Conservation (phyloP, 2,888 invertebrate species). For the Spodoptera littoralis region DNA sequence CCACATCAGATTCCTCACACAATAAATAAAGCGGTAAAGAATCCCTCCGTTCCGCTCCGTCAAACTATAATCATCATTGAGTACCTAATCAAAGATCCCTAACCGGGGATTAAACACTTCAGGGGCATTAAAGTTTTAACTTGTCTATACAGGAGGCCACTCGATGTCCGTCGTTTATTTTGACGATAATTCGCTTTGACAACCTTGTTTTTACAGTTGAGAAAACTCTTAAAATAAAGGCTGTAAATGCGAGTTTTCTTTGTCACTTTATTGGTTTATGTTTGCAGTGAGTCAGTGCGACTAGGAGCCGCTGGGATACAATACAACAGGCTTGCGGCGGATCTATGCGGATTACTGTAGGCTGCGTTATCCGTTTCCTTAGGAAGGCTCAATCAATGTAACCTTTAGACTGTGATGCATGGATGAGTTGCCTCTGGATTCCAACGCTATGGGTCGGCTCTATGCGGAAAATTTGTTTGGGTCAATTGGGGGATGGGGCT, state of each 20-base stretch:
- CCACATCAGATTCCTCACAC: neutral
- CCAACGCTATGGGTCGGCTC: neutral
- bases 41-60: conserved; percentile 1
- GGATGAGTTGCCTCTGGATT: conserved; percentile 19
- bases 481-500: neutral
- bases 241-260: conserved; percentile 30
- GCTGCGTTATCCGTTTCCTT: conserved; percentile 60
- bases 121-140: conserved; percentile 65
- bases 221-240: conserved; percentile 8
- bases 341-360: conserved; percentile 65
- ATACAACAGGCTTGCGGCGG: conserved; percentile 64
- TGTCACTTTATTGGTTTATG: conserved; percentile 3
- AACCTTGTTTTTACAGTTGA: conserved; percentile 6
- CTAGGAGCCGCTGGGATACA: conserved; percentile 53
- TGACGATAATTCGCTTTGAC: conserved; percentile 41
- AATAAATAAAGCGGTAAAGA: neutral
- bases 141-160: conserved; percentile 50
- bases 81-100: conserved; percentile 55
- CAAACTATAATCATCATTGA: conserved; percentile 37
- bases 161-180: conserved; percentile 45
- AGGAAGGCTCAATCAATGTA: conserved; percentile 50
- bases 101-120: conserved; percentile 57
- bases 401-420: conserved; percentile 51
- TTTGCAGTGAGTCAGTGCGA: conserved; percentile 42
- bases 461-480: neutral